Evolutionary conservation across 2,888 invertebrate genomes (phyloP).

Genomic region (Pseudanteris insignis): DNA sequence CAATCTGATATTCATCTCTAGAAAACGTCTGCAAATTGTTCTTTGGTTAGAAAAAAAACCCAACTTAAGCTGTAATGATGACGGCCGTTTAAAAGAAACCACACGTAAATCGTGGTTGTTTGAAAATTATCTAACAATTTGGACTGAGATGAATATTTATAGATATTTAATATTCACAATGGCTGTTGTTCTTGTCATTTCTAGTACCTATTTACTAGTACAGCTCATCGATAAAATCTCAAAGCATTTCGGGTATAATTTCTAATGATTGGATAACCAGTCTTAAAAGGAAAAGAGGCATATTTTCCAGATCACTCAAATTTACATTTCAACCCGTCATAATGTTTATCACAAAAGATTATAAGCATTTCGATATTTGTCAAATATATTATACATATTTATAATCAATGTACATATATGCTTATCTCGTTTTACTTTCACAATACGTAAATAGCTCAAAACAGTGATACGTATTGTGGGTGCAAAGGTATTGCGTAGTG

Average conservation of each 20-base stretch:
- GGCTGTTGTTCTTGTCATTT: no score
- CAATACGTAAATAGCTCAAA: constrained; percentile 10
- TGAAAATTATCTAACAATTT: no score
- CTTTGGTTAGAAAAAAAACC: no score
- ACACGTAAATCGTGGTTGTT: no score
- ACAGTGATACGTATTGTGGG: constrained; percentile 3
- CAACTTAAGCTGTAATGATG: no score
- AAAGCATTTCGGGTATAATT: background rate
- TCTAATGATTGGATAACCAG: background rate
- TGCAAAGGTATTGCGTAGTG: constrained; percentile 3
- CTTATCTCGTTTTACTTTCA: constrained; percentile 16
- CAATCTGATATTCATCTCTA: no score
- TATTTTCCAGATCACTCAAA: background rate
- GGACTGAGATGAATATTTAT: no score
- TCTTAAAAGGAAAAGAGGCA: background rate
- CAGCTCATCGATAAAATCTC: background rate
- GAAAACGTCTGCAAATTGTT: no score
- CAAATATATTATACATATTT: constrained; percentile 8
- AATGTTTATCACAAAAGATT: constrained; percentile 6
- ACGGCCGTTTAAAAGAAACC: no score
- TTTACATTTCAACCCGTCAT: constrained; percentile 2
- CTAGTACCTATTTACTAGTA: no score
- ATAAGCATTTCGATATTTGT: constrained; percentile 10
- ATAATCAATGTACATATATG: constrained; percentile 13
- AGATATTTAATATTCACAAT: no score